Evolutionary conservation across 2,888 invertebrate species (phyloP).

Genomic region (Epistrophella euchroma): DNA sequence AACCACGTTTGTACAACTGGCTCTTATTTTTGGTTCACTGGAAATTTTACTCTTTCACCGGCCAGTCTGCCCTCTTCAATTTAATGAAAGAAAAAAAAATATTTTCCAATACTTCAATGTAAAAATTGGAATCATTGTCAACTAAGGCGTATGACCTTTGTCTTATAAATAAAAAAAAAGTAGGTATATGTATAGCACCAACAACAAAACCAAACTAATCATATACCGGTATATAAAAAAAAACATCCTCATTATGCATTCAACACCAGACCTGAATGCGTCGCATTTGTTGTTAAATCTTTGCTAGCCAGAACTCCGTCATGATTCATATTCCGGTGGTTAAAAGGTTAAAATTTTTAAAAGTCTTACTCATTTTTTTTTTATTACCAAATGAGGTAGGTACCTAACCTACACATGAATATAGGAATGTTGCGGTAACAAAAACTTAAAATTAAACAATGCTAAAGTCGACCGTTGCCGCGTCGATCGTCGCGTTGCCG

Average conservation of each 20-base stretch:
- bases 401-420: not conserved
- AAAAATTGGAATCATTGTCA: not conserved
- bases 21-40: too few relatives aligned
- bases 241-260: slow-evolving; percentile 61
- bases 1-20: too few relatives aligned
- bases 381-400: slow-evolving; percentile 35
- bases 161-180: slow-evolving; percentile 9
- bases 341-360: slow-evolving; percentile 61
- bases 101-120: not conserved
- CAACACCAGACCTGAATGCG: slow-evolving; percentile 53
- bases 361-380: slow-evolving; percentile 43
- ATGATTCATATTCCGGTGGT: slow-evolving; percentile 65
- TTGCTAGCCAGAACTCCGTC: slow-evolving; percentile 17
- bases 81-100: not conserved
- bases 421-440: not conserved
- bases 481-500: not conserved
- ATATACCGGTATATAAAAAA: not conserved
- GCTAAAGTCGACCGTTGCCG: slow-evolving; percentile 29
- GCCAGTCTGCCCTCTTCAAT: too few relatives aligned
- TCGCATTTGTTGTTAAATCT: slow-evolving; percentile 22
- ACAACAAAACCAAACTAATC: not conserved
- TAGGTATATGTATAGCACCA: not conserved
- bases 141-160: slow-evolving; percentile 54
- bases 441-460: slow-evolving; percentile 26
- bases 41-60: too few relatives aligned